Evolutionary conservation across 2,888 invertebrate genomes (phyloP).

Genomic region (Leucophora obtusa): DNA sequence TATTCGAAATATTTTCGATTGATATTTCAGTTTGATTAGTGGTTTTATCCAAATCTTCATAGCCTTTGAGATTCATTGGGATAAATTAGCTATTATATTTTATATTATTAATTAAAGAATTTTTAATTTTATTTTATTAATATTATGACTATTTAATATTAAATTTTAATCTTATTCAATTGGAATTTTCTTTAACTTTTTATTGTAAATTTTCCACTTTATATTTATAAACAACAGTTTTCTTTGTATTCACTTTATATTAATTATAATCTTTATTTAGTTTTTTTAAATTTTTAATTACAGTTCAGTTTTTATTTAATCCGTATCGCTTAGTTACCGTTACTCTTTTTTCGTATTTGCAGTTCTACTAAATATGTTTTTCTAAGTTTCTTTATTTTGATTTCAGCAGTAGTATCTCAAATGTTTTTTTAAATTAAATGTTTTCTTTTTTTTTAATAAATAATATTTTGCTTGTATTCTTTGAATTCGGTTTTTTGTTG

Average conservation of each 20-base stretch:
- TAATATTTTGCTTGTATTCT: neutral
- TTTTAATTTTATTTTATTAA: neutral
- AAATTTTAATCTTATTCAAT: neutral
- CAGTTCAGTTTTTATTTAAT: conserved; percentile 10
- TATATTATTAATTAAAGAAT: neutral
- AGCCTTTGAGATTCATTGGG: conserved; percentile 59
- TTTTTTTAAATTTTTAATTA: neutral
- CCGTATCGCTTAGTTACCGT: conserved; percentile 19
- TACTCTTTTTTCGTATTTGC: conserved; percentile 12
- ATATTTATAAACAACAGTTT: neutral
- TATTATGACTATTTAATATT: too few species aligned
- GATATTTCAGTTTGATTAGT: conserved; percentile 33
- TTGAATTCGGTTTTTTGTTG: conserved; percentile 1
- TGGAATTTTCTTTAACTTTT: neutral
- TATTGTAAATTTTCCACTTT: neutral
- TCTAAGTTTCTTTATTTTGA: neutral
- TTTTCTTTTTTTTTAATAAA: too few species aligned
- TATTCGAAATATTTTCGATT: conserved; percentile 13
- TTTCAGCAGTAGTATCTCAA: conserved; percentile 17
- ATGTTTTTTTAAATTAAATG: conserved; percentile 2
- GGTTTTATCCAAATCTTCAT: conserved; percentile 68
- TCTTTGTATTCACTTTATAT: neutral
- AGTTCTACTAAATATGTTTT: conserved; percentile 38
- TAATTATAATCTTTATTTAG: neutral
- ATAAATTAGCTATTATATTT: conserved; percentile 8